phyloP scores from a whole-genome alignment of 2,797 vertebrate species.

The Pantherophis alleghaniensis region DNA sequence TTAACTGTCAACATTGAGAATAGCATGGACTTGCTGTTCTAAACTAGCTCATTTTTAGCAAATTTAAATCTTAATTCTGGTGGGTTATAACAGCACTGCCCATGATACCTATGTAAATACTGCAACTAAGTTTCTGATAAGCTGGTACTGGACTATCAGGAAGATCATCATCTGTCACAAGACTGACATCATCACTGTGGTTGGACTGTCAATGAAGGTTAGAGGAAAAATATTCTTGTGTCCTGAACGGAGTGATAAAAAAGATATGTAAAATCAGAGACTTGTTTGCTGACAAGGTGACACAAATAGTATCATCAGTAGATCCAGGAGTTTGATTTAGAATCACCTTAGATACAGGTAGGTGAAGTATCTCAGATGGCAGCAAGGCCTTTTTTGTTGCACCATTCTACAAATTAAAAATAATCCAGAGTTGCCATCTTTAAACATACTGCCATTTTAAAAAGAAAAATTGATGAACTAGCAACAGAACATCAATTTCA shows the following conservation, averaged over 20 bases:
- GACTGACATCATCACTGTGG: background rate
- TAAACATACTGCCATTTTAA: background rate
- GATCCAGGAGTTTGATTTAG: background rate
- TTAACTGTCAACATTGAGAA: background rate
- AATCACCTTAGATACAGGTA: background rate
- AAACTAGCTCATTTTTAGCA: background rate
- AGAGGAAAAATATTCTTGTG: background rate
- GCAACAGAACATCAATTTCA: background rate
- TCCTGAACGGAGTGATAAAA: background rate
- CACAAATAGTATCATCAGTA: background rate
- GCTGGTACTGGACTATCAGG: background rate
- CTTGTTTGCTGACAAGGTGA: background rate
- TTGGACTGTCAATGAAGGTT: background rate
- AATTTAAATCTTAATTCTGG: background rate
- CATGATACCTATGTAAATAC: background rate
- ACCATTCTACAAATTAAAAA: background rate
- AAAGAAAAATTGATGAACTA: background rate
- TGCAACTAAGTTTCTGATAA: background rate
- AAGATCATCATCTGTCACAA: background rate
- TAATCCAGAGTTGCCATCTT: background rate
- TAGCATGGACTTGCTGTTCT: background rate
- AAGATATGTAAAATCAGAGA: background rate
- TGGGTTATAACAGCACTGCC: background rate
- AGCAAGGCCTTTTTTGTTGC: background rate
- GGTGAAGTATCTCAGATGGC: background rate